phyloP scores from a whole-genome alignment of 23 tunicate genomes.

The Ascidia mentula region DNA sequence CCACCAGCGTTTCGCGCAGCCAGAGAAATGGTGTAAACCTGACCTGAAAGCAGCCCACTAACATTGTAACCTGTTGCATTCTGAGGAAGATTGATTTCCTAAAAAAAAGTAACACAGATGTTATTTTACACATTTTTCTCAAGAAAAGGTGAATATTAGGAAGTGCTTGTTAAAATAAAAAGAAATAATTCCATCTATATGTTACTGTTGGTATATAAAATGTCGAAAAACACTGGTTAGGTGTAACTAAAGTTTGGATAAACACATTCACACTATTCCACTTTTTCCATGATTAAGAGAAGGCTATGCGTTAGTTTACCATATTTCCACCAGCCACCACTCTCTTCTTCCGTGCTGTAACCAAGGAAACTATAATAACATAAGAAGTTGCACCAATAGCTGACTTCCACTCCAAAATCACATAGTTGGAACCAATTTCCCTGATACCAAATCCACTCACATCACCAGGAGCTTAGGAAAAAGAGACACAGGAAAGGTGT shows the following conservation, averaged over 20 bases:
- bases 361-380: not conserved
- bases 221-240: too few relatives aligned
- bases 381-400: not conserved
- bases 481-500: too few relatives aligned
- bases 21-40: not conserved
- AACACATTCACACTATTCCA: too few relatives aligned
- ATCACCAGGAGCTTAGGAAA: not conserved
- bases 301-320: too few relatives aligned
- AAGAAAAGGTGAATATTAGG: too few relatives aligned
- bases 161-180: too few relatives aligned
- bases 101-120: not conserved
- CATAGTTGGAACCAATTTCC: not conserved
- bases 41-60: not conserved
- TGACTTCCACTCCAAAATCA: not conserved
- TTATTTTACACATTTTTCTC: too few relatives aligned
- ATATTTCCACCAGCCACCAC: not conserved
- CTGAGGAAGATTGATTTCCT: not conserved
- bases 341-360: not conserved
- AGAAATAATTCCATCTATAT: too few relatives aligned
- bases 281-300: too few relatives aligned
- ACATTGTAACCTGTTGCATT: not conserved
- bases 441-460: not conserved
- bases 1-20: not conserved
- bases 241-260: too few relatives aligned
- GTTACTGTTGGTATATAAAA: too few relatives aligned